Percentiles rank a stretch among this genome's conserved stretches.
phyloP scores from a whole-genome alignment of 1,140 invertebrate genomes.

The Brachionus angularis region DNA sequence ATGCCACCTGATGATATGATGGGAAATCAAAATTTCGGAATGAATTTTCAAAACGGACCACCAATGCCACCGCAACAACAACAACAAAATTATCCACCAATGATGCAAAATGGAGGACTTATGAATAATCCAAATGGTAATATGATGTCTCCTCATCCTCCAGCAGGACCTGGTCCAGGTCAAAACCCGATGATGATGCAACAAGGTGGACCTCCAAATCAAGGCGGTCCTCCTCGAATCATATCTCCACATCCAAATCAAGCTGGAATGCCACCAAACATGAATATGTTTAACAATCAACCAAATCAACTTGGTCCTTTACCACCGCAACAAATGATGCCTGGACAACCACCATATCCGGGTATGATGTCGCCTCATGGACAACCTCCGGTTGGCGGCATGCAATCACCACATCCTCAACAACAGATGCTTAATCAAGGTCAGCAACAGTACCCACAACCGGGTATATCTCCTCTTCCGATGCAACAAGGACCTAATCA shows the following conservation, averaged over 20 bases:
- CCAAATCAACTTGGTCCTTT: conserved; percentile 10
- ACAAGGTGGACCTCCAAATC: background rate
- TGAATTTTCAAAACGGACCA: conserved; percentile 10
- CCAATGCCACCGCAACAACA: background rate
- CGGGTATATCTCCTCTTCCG: conserved; percentile 22
- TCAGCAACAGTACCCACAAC: background rate
- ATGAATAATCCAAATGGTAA: conserved; percentile 24
- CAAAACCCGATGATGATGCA: conserved; percentile 25
- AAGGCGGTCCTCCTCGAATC: background rate
- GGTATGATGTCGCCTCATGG: conserved; percentile 36
- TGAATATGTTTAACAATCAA: conserved; percentile 23
- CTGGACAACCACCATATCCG: background rate
- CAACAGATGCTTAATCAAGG: no score
- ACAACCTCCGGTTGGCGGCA: background rate
- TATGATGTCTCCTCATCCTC: conserved; percentile 34
- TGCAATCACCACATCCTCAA: conserved; percentile 29
- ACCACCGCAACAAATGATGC: background rate
- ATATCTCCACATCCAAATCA: conserved; percentile 35
- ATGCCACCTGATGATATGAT: conserved; percentile 27
- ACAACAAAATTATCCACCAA: background rate
- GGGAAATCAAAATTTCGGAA: no score
- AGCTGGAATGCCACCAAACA: background rate
- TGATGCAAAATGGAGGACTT: conserved; percentile 31
- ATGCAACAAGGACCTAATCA: background rate
- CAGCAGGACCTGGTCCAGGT: background rate